Evolutionary conservation across 1,140 invertebrate species (phyloP).

Genomic region (Drosophila malerkotliana): DNA sequence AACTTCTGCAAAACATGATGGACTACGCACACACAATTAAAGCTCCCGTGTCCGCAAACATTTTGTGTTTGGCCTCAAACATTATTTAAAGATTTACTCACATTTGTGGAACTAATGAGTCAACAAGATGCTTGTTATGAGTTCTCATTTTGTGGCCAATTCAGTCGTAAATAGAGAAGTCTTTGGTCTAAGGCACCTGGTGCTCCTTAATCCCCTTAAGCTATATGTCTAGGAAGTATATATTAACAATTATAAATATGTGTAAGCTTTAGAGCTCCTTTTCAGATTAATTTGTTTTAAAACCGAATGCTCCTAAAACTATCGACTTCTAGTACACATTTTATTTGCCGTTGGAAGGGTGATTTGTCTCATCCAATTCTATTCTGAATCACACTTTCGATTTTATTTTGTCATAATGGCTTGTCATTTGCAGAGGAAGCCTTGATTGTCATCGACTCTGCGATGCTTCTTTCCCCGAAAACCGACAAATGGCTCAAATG

Average conservation of each 20-base stretch:
- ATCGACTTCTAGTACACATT: no score
- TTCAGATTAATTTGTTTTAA: no score
- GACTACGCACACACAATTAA: slow-evolving; percentile 20
- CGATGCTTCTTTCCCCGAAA: slow-evolving; percentile 3
- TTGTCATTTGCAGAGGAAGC: slow-evolving; percentile 29
- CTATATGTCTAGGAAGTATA: no score
- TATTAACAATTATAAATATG: no score
- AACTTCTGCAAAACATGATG: not conserved
- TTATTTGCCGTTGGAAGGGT: no score
- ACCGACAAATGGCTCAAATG: slow-evolving; percentile 51
- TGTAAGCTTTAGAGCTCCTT: no score
- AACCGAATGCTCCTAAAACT: no score
- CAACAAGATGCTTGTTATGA: slow-evolving; percentile 2
- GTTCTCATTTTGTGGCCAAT: not conserved
- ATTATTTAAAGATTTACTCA: slow-evolving; percentile 11
- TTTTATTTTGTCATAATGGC: slow-evolving; percentile 30
- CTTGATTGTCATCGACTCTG: slow-evolving; percentile 39
- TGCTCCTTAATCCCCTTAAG: not conserved
- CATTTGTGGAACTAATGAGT: not conserved
- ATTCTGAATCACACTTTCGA: not conserved
- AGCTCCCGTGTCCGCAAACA: slow-evolving; percentile 24
- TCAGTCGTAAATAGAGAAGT: not conserved
- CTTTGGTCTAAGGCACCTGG: not conserved
- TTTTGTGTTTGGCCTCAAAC: slow-evolving; percentile 10
- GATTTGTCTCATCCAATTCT: not conserved